A percentile compares a stretch with the other conserved stretches of the same genome.
phyloP scores from a whole-genome alignment of 2,888 invertebrate genomes.

The Stegana nigrithorax region DNA sequence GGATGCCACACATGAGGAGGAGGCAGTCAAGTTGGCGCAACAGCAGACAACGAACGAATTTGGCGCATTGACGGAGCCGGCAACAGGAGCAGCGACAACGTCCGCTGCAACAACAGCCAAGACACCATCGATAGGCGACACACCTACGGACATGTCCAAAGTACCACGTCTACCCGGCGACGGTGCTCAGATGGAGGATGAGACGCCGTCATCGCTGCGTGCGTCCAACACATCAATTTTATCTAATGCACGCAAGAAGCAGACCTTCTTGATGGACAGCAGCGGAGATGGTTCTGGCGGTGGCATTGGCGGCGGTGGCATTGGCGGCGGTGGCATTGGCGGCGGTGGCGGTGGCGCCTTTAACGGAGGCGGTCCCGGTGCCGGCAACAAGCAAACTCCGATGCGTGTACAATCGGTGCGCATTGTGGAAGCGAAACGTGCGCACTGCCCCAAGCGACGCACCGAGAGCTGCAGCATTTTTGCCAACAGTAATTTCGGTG shows the following conservation, averaged over 20 bases:
- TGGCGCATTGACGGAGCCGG: not conserved
- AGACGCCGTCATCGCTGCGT: constrained; percentile 42
- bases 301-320: constrained; percentile 21
- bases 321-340: constrained; percentile 14
- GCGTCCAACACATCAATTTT: constrained; percentile 50
- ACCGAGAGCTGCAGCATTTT: constrained; percentile 66
- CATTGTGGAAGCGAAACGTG: constrained; percentile 62
- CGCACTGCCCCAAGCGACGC: constrained; percentile 58
- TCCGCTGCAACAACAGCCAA: constrained; percentile 18
- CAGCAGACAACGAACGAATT: constrained; percentile 15
- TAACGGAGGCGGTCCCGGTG: constrained; percentile 24
- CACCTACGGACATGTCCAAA: constrained; percentile 62
- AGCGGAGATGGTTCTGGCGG: constrained; percentile 38
- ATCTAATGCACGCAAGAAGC: constrained; percentile 54
- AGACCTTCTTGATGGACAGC: constrained; percentile 21
- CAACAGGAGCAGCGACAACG: constrained; percentile 14
- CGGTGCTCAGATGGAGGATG: constrained; percentile 63
- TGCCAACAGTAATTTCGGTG: constrained; percentile 53
- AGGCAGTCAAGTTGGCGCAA: constrained; percentile 13
- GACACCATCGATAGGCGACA: constrained; percentile 19
- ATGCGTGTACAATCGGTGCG: constrained; percentile 66
- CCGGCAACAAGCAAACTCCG: constrained; percentile 45
- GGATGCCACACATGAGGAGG: constrained; percentile 24
- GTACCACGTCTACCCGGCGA: constrained; percentile 67
- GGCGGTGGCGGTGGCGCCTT: not conserved